A percentile compares a stretch with the other conserved stretches of the same genome.
phyloP scores from a whole-genome alignment of 2,888 invertebrate species.

The Flabesymbios commensalis region DNA sequence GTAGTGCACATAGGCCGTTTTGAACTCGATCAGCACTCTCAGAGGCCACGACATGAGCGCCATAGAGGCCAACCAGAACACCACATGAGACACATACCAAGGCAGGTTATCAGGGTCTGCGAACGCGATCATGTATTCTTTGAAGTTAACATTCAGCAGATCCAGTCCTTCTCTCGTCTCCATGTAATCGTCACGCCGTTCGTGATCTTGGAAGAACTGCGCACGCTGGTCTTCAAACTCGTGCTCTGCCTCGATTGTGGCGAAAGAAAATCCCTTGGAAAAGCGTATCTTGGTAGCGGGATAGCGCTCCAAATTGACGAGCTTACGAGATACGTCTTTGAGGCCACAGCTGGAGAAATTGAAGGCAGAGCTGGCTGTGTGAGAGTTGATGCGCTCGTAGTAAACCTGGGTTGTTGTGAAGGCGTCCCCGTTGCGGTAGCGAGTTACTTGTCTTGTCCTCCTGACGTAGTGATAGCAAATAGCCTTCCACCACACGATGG shows the following conservation, averaged over 20 bases:
- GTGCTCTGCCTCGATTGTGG: constrained; percentile 75
- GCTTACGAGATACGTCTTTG: constrained; percentile 74
- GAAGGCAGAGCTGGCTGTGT: constrained; percentile 77
- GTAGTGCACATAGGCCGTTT: constrained; percentile 80
- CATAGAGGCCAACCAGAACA: constrained; percentile 77
- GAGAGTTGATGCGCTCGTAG: constrained; percentile 80
- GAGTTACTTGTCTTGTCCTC: constrained; percentile 74
- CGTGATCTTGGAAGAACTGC: constrained; percentile 78
- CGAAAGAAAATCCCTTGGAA: constrained; percentile 81
- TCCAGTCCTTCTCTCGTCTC: constrained; percentile 81
- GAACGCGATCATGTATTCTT: constrained; percentile 64
- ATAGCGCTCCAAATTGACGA: constrained; percentile 70
- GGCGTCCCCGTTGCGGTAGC: constrained; percentile 80
- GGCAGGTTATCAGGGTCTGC: constrained; percentile 62
- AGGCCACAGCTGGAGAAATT: constrained; percentile 75
- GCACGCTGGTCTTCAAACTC: constrained; percentile 83
- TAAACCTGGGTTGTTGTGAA: constrained; percentile 77
- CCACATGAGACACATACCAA: constrained; percentile 68
- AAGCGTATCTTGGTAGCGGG: constrained; percentile 79
- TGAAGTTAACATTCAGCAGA: constrained; percentile 68
- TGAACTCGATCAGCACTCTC: constrained; percentile 76
- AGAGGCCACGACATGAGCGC: constrained; percentile 82
- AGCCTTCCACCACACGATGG: constrained; percentile 86
- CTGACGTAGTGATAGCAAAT: constrained; percentile 83
- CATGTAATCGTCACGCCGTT: constrained; percentile 81